A percentile compares a stretch with the other conserved stretches of the same genome.
These are phyloP conservation scores for Adrianichthys oophorus DNA, from an alignment of 2,797 vertebrate species.

Conservation along the genomic window DNA sequence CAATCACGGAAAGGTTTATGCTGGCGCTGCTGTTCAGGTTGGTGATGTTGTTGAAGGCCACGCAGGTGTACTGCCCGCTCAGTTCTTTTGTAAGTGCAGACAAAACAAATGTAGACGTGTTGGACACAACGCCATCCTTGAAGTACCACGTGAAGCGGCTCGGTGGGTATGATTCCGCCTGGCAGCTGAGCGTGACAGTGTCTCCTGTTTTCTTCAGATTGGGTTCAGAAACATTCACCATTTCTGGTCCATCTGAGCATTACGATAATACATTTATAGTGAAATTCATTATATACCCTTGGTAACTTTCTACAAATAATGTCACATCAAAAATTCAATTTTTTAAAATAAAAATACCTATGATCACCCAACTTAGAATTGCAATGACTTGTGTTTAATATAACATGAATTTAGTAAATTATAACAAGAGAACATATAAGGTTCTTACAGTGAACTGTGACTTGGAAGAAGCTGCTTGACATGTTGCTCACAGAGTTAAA, in stretches of 20 bases:
- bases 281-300: too few relatives aligned
- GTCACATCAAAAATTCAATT: too few relatives aligned
- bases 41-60: constrained; percentile 59
- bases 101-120: constrained; percentile 29
- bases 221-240: constrained; percentile 25
- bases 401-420: not conserved
- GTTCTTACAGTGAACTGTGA: constrained; percentile 70
- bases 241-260: constrained; percentile 54
- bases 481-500: constrained; percentile 63
- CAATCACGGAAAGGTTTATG: constrained; percentile 38
- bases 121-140: constrained; percentile 26
- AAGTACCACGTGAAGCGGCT: constrained; percentile 54
- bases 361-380: too few relatives aligned
- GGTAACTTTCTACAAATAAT: too few relatives aligned
- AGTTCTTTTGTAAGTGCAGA: constrained; percentile 25
- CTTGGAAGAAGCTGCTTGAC: constrained; percentile 49
- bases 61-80: constrained; percentile 51
- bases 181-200: constrained; percentile 38
- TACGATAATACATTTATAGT: not conserved
- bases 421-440: not conserved
- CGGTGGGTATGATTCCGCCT: constrained; percentile 49
- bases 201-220: constrained; percentile 5
- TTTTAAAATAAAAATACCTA: too few relatives aligned
- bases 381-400: not conserved
- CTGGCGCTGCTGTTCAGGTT: constrained; percentile 32